Evolutionary conservation across 2,797 vertebrate species (phyloP), one percentile per base, ranked within the genome.

Genomic region (Centroberyx gerrardi): DNA sequence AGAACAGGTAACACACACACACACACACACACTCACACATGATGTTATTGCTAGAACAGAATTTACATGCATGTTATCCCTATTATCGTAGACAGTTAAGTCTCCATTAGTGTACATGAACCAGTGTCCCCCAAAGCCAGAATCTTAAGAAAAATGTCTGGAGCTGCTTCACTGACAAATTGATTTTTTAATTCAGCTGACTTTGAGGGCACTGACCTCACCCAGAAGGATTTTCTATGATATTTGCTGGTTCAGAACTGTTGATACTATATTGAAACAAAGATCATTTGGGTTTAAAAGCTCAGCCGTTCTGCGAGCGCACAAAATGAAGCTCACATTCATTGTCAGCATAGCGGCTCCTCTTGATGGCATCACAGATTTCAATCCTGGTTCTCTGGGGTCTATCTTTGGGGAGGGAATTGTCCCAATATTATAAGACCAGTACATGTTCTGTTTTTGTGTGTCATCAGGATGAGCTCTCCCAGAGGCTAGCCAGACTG

Each of bases 1-100:
- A 55, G 96, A 98, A 74, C 95, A 97, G 96, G 96, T 97, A 91
- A 73, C 52, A 68, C 42, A 53, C 60, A 62, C 38, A 62, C 55
- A 65, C 12, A 55, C 53, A 33, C 14, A 33, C 29, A 18, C 8
- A 18, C 31, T 5, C 17, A 38, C 7, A 38, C 31, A 1, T 6
- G 22, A 22, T 22, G 22, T 22, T 22, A 22, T 22, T 22, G 22
- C 22, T 22, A 22, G 22, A 22, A 22, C 22, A 22, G 22, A 22
- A 22, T 14, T 10, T 28, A 51, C 17, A 42, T 2, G 12, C n/a
- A 54, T 18, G 12, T 36, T 36, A 8, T 36, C 33, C 33, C 33
- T 36, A 8, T 36, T 36, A 36, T 36, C 33, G 4, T 36, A 36
- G 33, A 36, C 33, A 36, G 33, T 36, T 36, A 8, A 44, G 42